Evolutionary conservation across 2,888 invertebrate species (phyloP), one percentile per base, ranked within the genome.

Genomic region (Epistrophe eligans): DNA sequence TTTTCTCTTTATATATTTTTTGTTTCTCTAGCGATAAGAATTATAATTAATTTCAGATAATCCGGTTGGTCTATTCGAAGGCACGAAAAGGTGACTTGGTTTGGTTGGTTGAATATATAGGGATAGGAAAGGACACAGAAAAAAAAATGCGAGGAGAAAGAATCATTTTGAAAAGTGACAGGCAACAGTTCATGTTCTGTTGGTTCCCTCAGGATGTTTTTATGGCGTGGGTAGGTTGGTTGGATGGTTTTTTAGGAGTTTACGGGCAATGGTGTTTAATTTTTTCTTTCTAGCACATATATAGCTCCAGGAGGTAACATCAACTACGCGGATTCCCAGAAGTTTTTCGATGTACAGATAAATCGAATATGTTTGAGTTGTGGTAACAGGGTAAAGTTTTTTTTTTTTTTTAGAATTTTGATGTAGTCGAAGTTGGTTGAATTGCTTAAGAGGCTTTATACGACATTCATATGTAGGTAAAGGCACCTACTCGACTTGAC

Each of bases 21-120:
- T 77, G n/a, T 58, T 64, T 48, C 40, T 60, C 50, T 32, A 45
- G 72, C 70, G 85, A 87, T 87, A 87, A 87, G 85, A 87, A 87
- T 87, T 87, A 87, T 87, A 87, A 87, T 87, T 87, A 87, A 87
- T 87, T 87, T 87, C 71, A 73, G 79, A 87, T 87, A 82, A 87
- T 87, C 85, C 83, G 74, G 74, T 74, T 87, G 60, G 73, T 79
- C 74, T 83, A 87, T 87, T 87, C 85, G 58, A 52, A 24, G 74
- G 77, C 85, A 87, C 85, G 85, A 74, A 80, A 79, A 82, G 85
- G 82, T 87, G 82, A 74, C 83, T 77, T 43, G 45, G 67, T 24
- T 66, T 74, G 55, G 66, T 66, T 72, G 55, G 60, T 32, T 40
- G 11, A 15, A 8, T 58, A 6, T 15, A 8, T 57, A n/a, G 45